Evolutionary conservation across 2,888 invertebrate species (phyloP), one percentile per base, ranked within the genome.

Genomic region (Thyatira batis): DNA sequence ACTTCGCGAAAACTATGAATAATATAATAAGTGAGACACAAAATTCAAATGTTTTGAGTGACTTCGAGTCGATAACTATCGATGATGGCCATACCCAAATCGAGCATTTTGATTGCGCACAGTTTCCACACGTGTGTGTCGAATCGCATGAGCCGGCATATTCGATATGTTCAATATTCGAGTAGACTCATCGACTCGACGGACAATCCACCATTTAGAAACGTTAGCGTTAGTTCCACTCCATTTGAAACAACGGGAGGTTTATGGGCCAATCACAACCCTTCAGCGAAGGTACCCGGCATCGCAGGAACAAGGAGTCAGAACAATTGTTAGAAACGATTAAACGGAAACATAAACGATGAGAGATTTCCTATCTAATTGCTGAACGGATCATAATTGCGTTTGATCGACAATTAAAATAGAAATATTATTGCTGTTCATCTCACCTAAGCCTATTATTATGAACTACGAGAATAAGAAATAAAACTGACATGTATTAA

Each of bases 201-300:
- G 48, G 17, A 48, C 39, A 39, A 27, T 53, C 62, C 51, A 53
- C 65, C 58, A 67, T 71, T 69, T 66, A 64, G 45, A 64, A 63
- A 62, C 69, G 67, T 71, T 69, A 67, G 61, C 39, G 13, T 39
- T 39, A 17, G 39, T 39, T 39, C 13, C 39, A 39, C 39, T 39
- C 5, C 39, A 39, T 17, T n/a, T 17, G 8, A 17, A 17, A 39
- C 17, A 39, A 39, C 39, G 13, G 39, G 13, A 39, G 17, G 17
- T 39, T 8, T 17, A 39, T 39, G n/a, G 39, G 5, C 17, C 39
- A 39, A 39, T 39, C n/a, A 39, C 39, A 39, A 39, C 13, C 39
- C 39, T 39, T 39, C 17, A 13, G 39, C 8, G 17, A 39, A 39
- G 39, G 39, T 39, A 17, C 13, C 13, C 13, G n/a, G 13, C 13